A percentile compares a stretch with the other conserved stretches of the same genome.
Conservation (phyloP, 2,113 vertebrate species). For the Lontra canadensis region DNA sequence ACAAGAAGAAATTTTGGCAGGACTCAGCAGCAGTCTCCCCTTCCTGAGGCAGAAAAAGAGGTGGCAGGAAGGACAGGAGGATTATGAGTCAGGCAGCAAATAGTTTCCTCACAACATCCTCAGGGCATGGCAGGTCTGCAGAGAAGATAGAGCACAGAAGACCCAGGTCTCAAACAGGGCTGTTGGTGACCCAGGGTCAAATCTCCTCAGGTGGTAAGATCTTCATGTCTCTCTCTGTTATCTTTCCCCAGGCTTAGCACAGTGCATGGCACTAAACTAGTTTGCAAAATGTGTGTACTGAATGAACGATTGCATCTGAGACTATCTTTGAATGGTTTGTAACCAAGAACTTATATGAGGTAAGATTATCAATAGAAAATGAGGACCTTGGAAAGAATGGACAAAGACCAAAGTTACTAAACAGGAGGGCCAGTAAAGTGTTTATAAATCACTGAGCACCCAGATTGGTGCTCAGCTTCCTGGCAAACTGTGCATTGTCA, state of each 20-base stretch:
- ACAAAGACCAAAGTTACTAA: background rate
- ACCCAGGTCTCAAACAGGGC: background rate
- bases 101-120: background rate
- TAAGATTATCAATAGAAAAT: background rate
- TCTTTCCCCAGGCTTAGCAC: background rate
- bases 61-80: background rate
- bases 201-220: background rate
- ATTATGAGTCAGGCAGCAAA: background rate
- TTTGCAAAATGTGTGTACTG: background rate
- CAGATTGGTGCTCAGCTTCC: background rate
- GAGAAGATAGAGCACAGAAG: background rate
- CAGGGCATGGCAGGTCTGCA: background rate
- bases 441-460: background rate
- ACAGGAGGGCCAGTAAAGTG: background rate
- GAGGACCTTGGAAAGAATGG: background rate
- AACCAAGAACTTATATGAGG: background rate
- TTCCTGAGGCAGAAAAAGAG: background rate
- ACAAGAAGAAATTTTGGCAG: constrained; percentile 11
- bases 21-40: background rate
- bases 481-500: background rate
- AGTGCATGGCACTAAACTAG: background rate
- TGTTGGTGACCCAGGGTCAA: background rate
- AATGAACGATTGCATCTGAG: background rate
- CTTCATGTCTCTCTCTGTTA: background rate
- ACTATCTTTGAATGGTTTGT: constrained; percentile 11